phyloP scores from a whole-genome alignment of 2,113 vertebrate species.

The Pseudois nayaur region DNA sequence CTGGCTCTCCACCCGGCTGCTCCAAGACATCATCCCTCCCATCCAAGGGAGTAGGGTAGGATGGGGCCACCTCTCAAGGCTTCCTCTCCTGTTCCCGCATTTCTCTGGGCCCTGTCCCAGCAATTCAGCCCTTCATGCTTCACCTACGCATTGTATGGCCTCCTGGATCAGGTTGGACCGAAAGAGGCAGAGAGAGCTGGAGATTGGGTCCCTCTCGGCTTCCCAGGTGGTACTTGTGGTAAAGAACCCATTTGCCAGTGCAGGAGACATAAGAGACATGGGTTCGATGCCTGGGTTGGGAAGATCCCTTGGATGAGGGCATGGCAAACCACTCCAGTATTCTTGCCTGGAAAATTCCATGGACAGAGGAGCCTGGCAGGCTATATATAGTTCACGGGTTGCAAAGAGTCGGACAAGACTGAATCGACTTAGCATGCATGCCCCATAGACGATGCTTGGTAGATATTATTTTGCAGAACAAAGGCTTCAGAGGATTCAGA shows the following conservation, averaged over 20 bases:
- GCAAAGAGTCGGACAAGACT: background rate
- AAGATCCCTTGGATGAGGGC: background rate
- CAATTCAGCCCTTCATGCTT: background rate
- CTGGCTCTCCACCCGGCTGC: background rate
- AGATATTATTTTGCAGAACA: background rate
- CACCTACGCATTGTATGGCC: rapidly evolving
- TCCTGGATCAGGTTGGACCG: background rate
- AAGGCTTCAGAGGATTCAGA: background rate
- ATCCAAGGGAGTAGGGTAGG: background rate
- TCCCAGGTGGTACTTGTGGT: background rate
- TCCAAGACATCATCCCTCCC: background rate
- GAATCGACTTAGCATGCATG: background rate
- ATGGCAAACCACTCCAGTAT: background rate
- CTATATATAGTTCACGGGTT: background rate
- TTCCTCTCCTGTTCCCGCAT: background rate
- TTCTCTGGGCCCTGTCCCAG: background rate
- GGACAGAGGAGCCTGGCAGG: background rate
- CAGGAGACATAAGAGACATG: background rate
- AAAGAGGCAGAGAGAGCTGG: background rate
- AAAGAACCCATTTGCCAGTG: background rate
- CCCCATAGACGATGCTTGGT: background rate
- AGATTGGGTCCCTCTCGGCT: background rate
- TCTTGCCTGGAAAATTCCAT: background rate
- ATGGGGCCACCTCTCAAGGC: background rate
- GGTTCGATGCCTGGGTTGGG: background rate